Evolutionary conservation across 2,888 invertebrate genomes (phyloP).

Genomic region (Erannis defoliaria): DNA sequence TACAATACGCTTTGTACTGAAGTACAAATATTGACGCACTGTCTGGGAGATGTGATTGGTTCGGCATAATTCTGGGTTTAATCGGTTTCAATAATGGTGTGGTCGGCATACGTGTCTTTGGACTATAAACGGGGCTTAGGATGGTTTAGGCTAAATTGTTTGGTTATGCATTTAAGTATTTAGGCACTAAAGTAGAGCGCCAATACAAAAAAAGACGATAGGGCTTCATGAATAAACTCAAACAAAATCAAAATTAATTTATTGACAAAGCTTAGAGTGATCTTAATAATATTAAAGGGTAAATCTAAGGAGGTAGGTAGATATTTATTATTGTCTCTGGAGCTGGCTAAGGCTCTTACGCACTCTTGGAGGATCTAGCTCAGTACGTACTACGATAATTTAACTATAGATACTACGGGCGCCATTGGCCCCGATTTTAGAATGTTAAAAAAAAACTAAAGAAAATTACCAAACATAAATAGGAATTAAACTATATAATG

Average conservation of each 20-base stretch:
- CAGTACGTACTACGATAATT: too few species aligned
- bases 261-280: too few species aligned
- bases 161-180: constrained; percentile 12
- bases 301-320: too few species aligned
- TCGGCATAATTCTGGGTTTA: constrained; percentile 47
- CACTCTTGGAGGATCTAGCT: too few species aligned
- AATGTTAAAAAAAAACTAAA: too few species aligned
- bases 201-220: background rate
- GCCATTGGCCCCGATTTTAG: too few species aligned
- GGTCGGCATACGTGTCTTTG: constrained; percentile 31
- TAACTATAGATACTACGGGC: too few species aligned
- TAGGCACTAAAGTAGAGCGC: background rate
- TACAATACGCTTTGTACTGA: constrained; percentile 54
- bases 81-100: constrained; percentile 47
- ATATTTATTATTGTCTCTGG: too few species aligned
- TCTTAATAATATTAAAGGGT: too few species aligned
- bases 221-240: background rate
- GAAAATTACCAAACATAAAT: too few species aligned
- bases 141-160: constrained; percentile 39
- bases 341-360: too few species aligned
- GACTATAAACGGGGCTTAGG: constrained; percentile 40
- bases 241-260: background rate
- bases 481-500: too few species aligned
- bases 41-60: constrained; percentile 51
- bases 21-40: constrained; percentile 59